A percentile compares a stretch with the other conserved stretches of the same genome.
Conservation (phyloP, 2,113 vertebrate species). For the Lontra canadensis region DNA sequence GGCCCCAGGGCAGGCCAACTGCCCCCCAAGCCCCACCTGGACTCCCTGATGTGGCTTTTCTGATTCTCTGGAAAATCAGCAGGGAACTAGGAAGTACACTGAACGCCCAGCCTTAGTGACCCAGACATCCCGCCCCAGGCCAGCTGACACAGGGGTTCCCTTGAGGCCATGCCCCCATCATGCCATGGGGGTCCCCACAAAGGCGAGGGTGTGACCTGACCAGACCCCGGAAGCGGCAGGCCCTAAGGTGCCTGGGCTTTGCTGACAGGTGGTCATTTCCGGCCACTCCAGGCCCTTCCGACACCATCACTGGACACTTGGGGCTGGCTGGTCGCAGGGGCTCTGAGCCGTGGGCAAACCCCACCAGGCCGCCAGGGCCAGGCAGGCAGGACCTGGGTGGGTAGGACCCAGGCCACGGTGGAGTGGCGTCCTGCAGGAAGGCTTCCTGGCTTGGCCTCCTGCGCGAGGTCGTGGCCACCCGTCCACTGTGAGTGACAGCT, state of each 20-base stretch:
- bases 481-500: not conserved
- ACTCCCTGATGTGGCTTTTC: not conserved
- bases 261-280: fast-evolving
- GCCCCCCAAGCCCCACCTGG: not conserved
- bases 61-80: not conserved
- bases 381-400: too few relatives aligned
- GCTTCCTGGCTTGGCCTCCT: not conserved
- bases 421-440: fast-evolving
- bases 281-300: fast-evolving
- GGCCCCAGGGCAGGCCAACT: too few relatives aligned
- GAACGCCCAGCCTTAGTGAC: too few relatives aligned
- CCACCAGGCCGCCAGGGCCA: fast-evolving
- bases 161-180: fast-evolving
- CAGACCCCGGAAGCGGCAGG: fast-evolving
- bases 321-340: fast-evolving
- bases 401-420: fast-evolving
- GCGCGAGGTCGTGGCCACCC: not conserved
- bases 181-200: fast-evolving
- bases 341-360: fast-evolving
- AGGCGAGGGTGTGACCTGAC: fast-evolving
- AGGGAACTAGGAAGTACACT: not conserved
- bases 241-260: fast-evolving
- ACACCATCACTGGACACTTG: fast-evolving
- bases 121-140: fast-evolving
- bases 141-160: not conserved